Base-by-base conservation (phyloP, 2,888 invertebrate genomes). In the Miltochrista miniata region DNA sequence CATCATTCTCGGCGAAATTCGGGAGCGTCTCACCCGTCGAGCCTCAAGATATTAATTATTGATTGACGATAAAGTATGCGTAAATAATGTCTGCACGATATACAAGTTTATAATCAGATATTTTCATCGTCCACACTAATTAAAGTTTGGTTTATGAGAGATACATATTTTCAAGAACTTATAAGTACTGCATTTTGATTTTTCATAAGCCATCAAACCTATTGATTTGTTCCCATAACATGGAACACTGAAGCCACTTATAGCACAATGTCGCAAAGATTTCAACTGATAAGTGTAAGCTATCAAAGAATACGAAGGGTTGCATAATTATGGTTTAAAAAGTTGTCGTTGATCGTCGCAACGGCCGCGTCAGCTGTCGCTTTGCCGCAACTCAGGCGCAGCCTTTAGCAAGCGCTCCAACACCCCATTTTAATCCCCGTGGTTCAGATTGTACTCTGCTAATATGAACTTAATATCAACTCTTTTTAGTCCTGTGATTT, bases 21-120 rank as follows among this genome's bases (percentile, higher is more conserved):
- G 91, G 91, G 90, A 91, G 91, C 91, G 85, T 87, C 87, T 87
- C 80, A 79, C 72, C 83, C 82, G 82, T 83, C 87, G 81, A 80
- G 83, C 82, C 82, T 78, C 78, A 80, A 84, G 89, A 87, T 90
- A 91, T 91, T 91, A 90, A 91, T 91, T 91, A 90, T 89, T 88
- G 90, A 90, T 91, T 87, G 90, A 84, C 85, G 90, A 90, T 90
- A 85, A 88, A 76, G 77, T 76, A 79, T 85, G 80, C 85, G 82
- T 87, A 87, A 85, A 86, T 86, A 84, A 83, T 80, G 79, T 76
- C 77, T 77, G 75, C 74, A 65, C 73, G 72, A 68, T 67, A 66
- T 56, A 24, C 18, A 24, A 24, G 57, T 70, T 70, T 61, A 66
- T 64, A 64, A 70, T 73, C 71, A 77, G 71, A 74, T 75, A 76